Conservation (phyloP, 2,113 vertebrate species). For the Gymnobelideus leadbeateri region DNA sequence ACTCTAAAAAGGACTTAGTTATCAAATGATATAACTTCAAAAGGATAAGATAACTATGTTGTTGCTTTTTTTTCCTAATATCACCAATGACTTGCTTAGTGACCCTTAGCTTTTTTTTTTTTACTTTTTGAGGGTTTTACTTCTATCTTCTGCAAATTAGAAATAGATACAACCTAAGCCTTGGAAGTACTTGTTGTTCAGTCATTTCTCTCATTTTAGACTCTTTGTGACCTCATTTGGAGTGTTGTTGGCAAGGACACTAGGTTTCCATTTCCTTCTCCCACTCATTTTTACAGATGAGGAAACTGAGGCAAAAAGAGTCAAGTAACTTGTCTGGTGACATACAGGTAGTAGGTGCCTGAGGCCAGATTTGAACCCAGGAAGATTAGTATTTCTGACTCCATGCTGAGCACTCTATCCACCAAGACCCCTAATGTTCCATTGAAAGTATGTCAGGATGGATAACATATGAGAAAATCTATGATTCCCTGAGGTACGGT, state of each 20-base stretch:
- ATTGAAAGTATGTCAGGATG: background rate
- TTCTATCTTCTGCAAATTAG: conserved; percentile 70
- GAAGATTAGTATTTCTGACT: background rate
- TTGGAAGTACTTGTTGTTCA: conserved; percentile 3
- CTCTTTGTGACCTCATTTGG: background rate
- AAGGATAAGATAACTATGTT: conserved; percentile 42
- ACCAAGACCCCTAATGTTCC: background rate
- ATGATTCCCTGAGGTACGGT: background rate
- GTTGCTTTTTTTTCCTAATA: conserved; percentile 29
- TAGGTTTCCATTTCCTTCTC: background rate
- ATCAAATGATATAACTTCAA: conserved; percentile 63
- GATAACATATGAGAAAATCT: conserved; percentile 57
- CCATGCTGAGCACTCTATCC: background rate
- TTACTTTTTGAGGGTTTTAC: conserved; percentile 68
- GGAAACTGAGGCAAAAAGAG: background rate
- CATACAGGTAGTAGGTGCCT: background rate
- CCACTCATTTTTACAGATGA: background rate
- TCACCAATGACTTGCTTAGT: conserved; percentile 31
- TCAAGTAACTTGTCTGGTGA: background rate
- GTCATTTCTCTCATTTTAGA: background rate
- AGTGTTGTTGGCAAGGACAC: background rate
- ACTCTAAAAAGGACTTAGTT: background rate
- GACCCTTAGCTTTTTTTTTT: conserved; percentile 69
- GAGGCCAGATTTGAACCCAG: background rate
- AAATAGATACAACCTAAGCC: conserved; percentile 51